Conservation (phyloP, 1,140 invertebrate species). For the Lordiphosa clarofinis region DNA sequence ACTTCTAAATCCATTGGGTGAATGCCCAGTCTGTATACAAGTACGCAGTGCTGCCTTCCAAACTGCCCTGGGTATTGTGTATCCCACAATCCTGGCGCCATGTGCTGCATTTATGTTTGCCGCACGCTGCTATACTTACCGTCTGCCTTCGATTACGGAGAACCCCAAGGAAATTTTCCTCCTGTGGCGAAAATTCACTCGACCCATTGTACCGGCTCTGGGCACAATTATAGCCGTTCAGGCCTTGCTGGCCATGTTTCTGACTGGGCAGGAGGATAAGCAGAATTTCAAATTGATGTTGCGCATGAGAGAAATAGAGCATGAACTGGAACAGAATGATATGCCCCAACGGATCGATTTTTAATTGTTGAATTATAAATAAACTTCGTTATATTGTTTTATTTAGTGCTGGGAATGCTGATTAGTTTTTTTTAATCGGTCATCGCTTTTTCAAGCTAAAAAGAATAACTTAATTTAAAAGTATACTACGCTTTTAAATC, state of each 20-base stretch:
- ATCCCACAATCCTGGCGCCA: slow-evolving; percentile 79
- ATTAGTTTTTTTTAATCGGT: too few species aligned
- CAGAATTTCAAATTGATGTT: slow-evolving; percentile 70
- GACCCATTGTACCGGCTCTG: slow-evolving; percentile 73
- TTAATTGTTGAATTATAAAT: slow-evolving; percentile 22
- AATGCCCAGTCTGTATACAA: slow-evolving; percentile 80
- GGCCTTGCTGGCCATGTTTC: slow-evolving; percentile 71
- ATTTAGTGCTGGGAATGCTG: too few species aligned
- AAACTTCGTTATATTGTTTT: not conserved
- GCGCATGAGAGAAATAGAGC: slow-evolving; percentile 64
- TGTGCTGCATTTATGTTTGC: slow-evolving; percentile 80
- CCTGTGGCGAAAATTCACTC: slow-evolving; percentile 73
- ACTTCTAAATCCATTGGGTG: slow-evolving; percentile 61
- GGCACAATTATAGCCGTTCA: slow-evolving; percentile 77
- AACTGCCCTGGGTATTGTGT: slow-evolving; percentile 64
- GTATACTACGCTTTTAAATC: too few species aligned
- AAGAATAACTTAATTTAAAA: too few species aligned
- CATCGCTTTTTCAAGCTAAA: too few species aligned
- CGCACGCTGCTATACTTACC: slow-evolving; percentile 79
- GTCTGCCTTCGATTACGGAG: slow-evolving; percentile 79
- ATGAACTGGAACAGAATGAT: slow-evolving; percentile 45
- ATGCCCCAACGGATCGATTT: slow-evolving; percentile 36
- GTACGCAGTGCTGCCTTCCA: slow-evolving; percentile 79
- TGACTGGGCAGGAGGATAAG: slow-evolving; percentile 79
- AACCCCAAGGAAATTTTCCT: slow-evolving; percentile 78